A percentile compares a stretch with the other conserved stretches of the same genome.
Conservation (phyloP, 2,888 invertebrate genomes). For the Archips xylosteana region DNA sequence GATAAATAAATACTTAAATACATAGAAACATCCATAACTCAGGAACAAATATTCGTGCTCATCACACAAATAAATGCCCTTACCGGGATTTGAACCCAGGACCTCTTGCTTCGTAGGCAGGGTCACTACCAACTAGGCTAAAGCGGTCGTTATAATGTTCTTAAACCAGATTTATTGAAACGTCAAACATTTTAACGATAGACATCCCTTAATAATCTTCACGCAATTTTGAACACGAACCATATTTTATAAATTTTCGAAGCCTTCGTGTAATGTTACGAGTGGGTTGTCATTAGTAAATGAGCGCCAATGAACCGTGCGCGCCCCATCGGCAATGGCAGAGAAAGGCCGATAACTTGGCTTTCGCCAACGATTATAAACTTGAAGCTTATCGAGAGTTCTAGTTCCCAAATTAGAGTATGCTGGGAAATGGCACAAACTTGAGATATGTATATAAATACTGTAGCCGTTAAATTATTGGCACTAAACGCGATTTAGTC, state of each 20-base stretch:
- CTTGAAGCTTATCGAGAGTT: not conserved
- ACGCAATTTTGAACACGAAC: not conserved
- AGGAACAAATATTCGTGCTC: too few relatives aligned
- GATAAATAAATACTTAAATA: too few relatives aligned
- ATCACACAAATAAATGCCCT: too few relatives aligned
- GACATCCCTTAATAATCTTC: not conserved
- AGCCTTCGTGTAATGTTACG: conserved; percentile 47
- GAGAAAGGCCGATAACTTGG: conserved; percentile 52
- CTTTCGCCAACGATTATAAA: conserved; percentile 3
- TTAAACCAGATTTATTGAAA: not conserved
- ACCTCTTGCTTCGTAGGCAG: too few relatives aligned
- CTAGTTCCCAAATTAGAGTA: not conserved
- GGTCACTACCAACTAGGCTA: too few relatives aligned
- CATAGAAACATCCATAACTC: too few relatives aligned
- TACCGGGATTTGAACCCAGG: too few relatives aligned
- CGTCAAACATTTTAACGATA: not conserved
- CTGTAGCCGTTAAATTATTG: too few relatives aligned
- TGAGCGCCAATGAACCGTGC: conserved; percentile 53
- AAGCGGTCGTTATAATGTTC: too few relatives aligned
- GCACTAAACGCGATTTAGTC: too few relatives aligned
- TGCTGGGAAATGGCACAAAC: too few relatives aligned
- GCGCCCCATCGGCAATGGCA: conserved; percentile 50
- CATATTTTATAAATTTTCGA: conserved; percentile 45
- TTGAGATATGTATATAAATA: too few relatives aligned
- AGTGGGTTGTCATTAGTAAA: conserved; percentile 48